Conservation (phyloP, 1,140 invertebrate species). For the Diorhabda sublineata region DNA sequence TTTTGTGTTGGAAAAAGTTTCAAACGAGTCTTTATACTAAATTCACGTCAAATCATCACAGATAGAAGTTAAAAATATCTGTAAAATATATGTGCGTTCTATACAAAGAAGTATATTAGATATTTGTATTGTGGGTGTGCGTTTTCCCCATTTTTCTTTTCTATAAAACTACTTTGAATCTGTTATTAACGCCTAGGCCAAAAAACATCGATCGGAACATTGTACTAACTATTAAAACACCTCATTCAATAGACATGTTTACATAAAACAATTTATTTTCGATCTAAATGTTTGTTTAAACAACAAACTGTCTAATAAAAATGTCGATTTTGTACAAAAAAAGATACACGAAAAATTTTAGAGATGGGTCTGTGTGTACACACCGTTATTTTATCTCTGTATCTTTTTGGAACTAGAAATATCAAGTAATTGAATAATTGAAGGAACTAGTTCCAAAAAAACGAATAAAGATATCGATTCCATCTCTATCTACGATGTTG, state of each 20-base stretch:
- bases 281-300: slow-evolving; percentile 10
- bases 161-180: slow-evolving; percentile 6
- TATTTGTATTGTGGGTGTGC: slow-evolving; percentile 6
- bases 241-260: slow-evolving; percentile 29
- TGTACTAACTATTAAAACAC: slow-evolving; percentile 31
- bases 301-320: neutral
- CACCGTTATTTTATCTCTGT: no score
- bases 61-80: slow-evolving; percentile 34
- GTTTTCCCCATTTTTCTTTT: neutral
- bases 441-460: no score
- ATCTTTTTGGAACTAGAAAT: no score
- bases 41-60: slow-evolving; percentile 38
- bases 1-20: neutral
- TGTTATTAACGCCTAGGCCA: slow-evolving; percentile 27
- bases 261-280: slow-evolving; percentile 14
- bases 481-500: no score
- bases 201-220: slow-evolving; percentile 31
- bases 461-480: no score
- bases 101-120: slow-evolving; percentile 20
- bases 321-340: no score
- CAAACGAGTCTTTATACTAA: slow-evolving; percentile 22
- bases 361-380: no score
- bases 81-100: slow-evolving; percentile 33
- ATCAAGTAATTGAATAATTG: no score
- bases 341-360: no score